phyloP scores from a whole-genome alignment of 2,113 vertebrate genomes.

The Pelecanus crispus region DNA sequence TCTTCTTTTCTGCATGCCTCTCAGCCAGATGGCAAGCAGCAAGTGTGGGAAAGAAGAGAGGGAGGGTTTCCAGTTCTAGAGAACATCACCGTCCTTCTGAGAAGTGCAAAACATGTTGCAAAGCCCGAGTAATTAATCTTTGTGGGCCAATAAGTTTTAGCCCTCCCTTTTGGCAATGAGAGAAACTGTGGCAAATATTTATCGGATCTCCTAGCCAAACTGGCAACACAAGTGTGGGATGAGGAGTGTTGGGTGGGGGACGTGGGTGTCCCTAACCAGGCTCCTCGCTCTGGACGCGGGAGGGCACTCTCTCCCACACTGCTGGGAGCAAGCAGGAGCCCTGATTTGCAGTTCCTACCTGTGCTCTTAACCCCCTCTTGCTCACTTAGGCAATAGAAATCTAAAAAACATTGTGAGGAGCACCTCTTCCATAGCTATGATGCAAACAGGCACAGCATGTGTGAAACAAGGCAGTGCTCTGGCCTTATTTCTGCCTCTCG shows the following conservation, averaged over 20 bases:
- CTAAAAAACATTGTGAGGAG: neutral
- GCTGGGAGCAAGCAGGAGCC: neutral
- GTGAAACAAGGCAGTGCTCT: neutral
- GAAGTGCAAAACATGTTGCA: neutral
- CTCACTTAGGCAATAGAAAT: neutral
- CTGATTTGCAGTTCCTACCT: neutral
- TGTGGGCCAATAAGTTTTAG: neutral
- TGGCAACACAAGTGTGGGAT: neutral
- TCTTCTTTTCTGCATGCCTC: neutral
- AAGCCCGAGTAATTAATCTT: neutral
- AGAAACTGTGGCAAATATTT: neutral
- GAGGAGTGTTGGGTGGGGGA: neutral
- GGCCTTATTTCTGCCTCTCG: slow-evolving; percentile 33
- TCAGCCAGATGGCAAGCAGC: slow-evolving; percentile 7
- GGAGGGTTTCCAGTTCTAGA: neutral
- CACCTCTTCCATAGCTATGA: neutral
- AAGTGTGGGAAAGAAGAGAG: neutral
- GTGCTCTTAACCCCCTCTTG: neutral
- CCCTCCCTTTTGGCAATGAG: neutral
- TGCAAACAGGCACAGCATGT: neutral
- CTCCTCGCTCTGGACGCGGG: neutral
- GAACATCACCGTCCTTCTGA: neutral
- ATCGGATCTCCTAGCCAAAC: neutral
- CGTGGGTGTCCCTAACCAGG: neutral
- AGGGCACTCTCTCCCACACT: neutral